These are phyloP conservation scores for Pseudopleuronectes americanus DNA, from an alignment of 2,797 vertebrate species.

Conservation along the genomic window DNA sequence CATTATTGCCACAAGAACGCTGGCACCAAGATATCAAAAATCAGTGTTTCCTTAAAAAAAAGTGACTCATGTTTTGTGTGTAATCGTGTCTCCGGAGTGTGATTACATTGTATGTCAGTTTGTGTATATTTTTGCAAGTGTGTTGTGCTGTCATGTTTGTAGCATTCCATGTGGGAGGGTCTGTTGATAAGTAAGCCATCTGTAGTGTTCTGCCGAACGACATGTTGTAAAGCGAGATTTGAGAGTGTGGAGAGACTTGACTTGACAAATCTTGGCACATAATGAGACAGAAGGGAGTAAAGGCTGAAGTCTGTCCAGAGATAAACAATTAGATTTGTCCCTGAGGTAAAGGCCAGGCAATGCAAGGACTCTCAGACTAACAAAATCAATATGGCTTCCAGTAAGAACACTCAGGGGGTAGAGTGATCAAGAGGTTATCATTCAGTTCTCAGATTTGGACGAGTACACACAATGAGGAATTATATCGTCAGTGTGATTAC, in stretches of 20 bases:
- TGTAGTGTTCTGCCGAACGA: conserved; percentile 87
- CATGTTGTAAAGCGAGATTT: conserved; percentile 88
- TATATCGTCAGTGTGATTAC: conserved; percentile 72
- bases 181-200: conserved; percentile 89
- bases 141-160: conserved; percentile 86
- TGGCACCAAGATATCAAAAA: conserved; percentile 63
- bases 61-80: conserved; percentile 72
- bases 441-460: conserved; percentile 83
- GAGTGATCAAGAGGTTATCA: conserved; percentile 86
- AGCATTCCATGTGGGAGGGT: conserved; percentile 88
- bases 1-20: conserved; percentile 45
- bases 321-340: conserved; percentile 91
- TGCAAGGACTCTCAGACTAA: conserved; percentile 84
- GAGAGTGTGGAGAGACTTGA: conserved; percentile 87
- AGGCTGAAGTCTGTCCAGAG: conserved; percentile 88
- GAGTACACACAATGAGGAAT: conserved; percentile 64
- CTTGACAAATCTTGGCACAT: conserved; percentile 91
- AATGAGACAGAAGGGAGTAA: conserved; percentile 89
- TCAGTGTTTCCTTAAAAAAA: conserved; percentile 53
- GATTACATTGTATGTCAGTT: conserved; percentile 80
- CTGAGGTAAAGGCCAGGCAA: conserved; percentile 87
- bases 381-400: conserved; percentile 88
- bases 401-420: conserved; percentile 82
- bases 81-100: conserved; percentile 72
- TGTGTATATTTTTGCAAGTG: conserved; percentile 84